phyloP scores from a whole-genome alignment of 2,113 vertebrate genomes.

The Stercorarius parasiticus region DNA sequence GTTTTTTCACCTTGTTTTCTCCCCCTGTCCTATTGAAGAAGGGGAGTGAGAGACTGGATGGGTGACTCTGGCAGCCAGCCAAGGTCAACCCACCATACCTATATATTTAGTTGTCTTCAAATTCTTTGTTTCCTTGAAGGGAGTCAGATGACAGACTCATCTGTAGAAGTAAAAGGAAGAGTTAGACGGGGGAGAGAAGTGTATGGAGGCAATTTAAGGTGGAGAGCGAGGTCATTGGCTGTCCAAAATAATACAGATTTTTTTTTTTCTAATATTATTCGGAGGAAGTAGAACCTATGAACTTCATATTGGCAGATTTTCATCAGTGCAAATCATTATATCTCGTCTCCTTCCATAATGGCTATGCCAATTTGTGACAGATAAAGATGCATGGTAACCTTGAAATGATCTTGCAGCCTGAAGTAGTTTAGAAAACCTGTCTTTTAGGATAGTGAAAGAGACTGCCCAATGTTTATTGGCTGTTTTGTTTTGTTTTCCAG shows the following conservation, averaged over 20 bases:
- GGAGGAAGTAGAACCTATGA: not conserved
- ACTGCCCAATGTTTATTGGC: not conserved
- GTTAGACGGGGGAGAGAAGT: not conserved
- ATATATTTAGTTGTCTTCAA: not conserved
- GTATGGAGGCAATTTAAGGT: not conserved
- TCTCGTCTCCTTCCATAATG: not conserved
- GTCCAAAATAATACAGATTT: not conserved
- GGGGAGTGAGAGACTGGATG: rapidly evolving
- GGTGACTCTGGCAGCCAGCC: not conserved
- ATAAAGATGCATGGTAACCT: slow-evolving; percentile 10
- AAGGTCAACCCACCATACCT: not conserved
- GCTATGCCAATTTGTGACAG: not conserved
- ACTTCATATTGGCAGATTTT: not conserved
- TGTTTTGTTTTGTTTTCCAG: not conserved
- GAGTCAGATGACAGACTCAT: not conserved
- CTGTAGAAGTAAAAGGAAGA: not conserved
- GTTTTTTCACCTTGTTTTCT: not conserved
- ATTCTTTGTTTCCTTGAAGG: not conserved
- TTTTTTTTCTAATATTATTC: not conserved
- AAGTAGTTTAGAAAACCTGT: not conserved
- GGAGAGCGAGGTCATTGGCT: not conserved
- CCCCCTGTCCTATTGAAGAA: not conserved
- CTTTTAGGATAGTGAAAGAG: not conserved
- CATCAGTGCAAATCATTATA: not conserved
- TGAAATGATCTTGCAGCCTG: not conserved